Conservation (phyloP, 1,140 invertebrate genomes). For the Galleria mellonella region DNA sequence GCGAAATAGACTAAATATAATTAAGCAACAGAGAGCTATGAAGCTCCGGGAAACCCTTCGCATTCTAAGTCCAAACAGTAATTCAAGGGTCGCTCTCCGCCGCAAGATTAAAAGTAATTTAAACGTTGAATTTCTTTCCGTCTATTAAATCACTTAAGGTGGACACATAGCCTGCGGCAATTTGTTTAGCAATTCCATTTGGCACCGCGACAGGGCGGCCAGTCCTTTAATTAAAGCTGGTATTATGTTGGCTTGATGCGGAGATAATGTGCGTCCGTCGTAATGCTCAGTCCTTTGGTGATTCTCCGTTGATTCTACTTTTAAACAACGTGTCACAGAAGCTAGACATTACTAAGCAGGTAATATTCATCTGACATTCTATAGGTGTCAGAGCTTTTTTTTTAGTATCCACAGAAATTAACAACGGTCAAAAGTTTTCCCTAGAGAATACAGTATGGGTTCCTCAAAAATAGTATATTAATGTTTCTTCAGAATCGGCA, state of each 20-base stretch:
- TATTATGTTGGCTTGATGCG: constrained; percentile 59
- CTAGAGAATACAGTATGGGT: too few species aligned
- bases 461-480: too few species aligned
- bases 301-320: constrained; percentile 17
- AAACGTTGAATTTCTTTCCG: constrained; percentile 67
- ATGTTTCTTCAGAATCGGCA: too few species aligned
- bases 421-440: too few species aligned
- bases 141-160: constrained; percentile 74
- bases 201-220: constrained; percentile 44
- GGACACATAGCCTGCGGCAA: constrained; percentile 69
- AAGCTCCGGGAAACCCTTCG: constrained; percentile 6
- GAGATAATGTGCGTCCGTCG: constrained; percentile 65
- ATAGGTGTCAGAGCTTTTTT: too few species aligned
- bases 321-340: too few species aligned
- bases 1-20: constrained; percentile 2
- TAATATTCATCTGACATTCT: too few species aligned
- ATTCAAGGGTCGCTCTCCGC: constrained; percentile 4
- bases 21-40: neutral
- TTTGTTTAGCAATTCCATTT: constrained; percentile 72
- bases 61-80: constrained; percentile 19
- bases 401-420: too few species aligned
- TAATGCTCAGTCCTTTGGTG: constrained; percentile 54
- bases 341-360: too few species aligned
- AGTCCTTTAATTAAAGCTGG: constrained; percentile 72
- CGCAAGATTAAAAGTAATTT: constrained; percentile 46